These are phyloP conservation scores for Epizoanthus fatuus DNA, from an alignment of 92 coral and sea anemone species.

Conservation along the genomic window DNA sequence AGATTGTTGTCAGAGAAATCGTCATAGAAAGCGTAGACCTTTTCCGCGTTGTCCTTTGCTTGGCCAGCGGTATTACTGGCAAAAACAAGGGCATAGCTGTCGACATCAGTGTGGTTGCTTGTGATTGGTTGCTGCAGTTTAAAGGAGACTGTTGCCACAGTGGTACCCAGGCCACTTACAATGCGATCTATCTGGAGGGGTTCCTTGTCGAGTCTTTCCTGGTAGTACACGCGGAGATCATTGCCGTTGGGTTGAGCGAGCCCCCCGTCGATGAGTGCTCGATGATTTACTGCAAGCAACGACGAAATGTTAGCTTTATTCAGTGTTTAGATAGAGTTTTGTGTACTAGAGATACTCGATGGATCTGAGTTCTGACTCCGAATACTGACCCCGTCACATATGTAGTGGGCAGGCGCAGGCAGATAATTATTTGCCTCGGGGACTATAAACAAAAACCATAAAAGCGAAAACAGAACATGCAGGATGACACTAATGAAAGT, in stretches of 20 bases:
- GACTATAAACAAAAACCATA: no score
- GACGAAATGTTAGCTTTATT: not conserved
- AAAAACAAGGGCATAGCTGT: conserved; percentile 65
- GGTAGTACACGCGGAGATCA: conserved; percentile 62
- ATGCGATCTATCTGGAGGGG: conserved; percentile 67
- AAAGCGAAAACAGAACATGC: no score
- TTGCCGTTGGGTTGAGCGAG: conserved; percentile 53
- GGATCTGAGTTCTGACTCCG: not conserved
- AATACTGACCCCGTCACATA: no score
- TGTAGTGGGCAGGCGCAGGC: no score
- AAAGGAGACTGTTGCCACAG: conserved; percentile 47
- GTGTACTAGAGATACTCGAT: no score
- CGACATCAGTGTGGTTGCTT: conserved; percentile 30
- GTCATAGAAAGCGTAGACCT: conserved; percentile 75
- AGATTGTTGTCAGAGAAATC: conserved; percentile 62
- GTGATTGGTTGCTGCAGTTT: conserved; percentile 53
- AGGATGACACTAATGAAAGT: no score
- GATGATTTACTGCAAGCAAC: conserved; percentile 60
- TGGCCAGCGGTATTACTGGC: conserved; percentile 62
- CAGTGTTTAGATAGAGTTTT: not conserved
- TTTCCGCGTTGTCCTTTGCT: conserved; percentile 57
- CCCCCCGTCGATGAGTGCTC: conserved; percentile 49
- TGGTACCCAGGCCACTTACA: conserved; percentile 53
- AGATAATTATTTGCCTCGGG: no score
- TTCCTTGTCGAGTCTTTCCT: conserved; percentile 9